Base-by-base conservation (phyloP, 2,888 invertebrate species). In the Apamea epomidion region DNA sequence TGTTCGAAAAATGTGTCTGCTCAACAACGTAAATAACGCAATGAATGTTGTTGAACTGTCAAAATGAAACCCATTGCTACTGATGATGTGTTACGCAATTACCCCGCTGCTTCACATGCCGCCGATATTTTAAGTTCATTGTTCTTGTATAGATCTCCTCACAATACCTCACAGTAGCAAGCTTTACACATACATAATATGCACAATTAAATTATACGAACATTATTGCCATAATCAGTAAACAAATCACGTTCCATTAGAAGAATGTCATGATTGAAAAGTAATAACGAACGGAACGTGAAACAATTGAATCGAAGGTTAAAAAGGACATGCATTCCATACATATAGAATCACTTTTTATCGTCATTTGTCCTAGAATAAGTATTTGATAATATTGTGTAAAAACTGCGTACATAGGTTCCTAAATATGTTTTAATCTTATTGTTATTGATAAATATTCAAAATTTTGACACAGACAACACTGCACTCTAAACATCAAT, bases 181-280 rank as follows among this genome's bases (percentile, higher is more conserved):
- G 4, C 25, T 42, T 18, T 58, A 32, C 7, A 45, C 25, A 18
- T 12, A 45, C 10, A 1, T 45, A 60, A 2, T 51, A 80, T 12
- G n/a, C 14, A 51, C 25, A 74, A 6, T 18, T 32, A 8, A 58
- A n/a, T 62, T 25, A 58, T 62, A 48, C 45, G 37, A 60, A 45
- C n/a, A 64, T 12, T 60, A 75, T 21, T 58, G 8, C 8, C 10
- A 32, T 51, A 45, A 5, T 32, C 68, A 37, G 1, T 68, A 84
- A 68, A 68, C 74, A 72, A 60, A 68, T 69, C 87, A 85, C 84
- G 85, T 84, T 29, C 64, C 12, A 54, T 21, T 60, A 78, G 0
- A 85, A 68, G 87, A 76, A 85, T 74, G 84, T 65, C 84, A 71
- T 54, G 69, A 79, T 75, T 82, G 54, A 64, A 25, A 67, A 76